phyloP scores from a whole-genome alignment of 2,797 vertebrate species.

The Acropternis orthonyx region DNA sequence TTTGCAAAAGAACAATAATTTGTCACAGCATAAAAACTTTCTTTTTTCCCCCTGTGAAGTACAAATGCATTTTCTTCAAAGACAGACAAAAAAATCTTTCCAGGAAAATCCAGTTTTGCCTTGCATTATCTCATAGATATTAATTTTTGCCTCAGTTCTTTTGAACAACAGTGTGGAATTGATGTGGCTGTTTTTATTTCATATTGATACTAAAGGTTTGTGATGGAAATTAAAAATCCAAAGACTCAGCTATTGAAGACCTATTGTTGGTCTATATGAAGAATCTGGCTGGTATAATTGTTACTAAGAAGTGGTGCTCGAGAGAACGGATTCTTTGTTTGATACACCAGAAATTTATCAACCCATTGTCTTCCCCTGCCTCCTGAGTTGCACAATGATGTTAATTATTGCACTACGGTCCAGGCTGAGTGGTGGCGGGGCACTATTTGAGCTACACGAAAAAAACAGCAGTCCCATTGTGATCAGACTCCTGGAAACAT shows the following conservation, averaged over 20 bases:
- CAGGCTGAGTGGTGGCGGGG: background rate
- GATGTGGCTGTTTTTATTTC: background rate
- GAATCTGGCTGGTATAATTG: background rate
- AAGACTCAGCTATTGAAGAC: background rate
- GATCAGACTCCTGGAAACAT: background rate
- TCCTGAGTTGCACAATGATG: background rate
- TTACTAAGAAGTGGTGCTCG: background rate
- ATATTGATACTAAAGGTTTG: background rate
- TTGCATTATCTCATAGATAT: background rate
- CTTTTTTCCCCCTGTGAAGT: background rate
- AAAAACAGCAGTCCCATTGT: background rate
- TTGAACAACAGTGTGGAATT: background rate
- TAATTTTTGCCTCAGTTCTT: background rate
- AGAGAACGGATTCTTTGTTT: background rate
- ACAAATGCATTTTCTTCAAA: background rate
- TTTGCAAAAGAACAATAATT: constrained; percentile 54
- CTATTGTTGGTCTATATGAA: background rate
- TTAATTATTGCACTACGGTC: background rate
- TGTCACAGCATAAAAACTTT: background rate
- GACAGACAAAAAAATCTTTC: background rate
- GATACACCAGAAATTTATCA: background rate
- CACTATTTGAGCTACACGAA: background rate
- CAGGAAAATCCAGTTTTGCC: background rate
- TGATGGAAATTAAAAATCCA: background rate
- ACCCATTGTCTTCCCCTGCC: background rate